Base-by-base conservation (phyloP, 2,888 invertebrate species). In the Drosophila mercatorum region DNA sequence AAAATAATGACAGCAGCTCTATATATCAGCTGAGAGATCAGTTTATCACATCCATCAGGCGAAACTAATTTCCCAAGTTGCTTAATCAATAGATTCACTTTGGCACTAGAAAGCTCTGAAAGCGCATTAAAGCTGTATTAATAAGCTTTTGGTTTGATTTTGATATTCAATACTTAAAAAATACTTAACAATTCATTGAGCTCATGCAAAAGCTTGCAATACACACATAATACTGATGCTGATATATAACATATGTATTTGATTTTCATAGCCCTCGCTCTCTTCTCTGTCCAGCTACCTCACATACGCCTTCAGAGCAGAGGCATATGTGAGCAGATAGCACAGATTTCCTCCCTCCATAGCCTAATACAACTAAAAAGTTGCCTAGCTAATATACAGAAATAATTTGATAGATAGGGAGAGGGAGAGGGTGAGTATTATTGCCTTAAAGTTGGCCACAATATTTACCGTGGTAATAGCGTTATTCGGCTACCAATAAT, bases 401-500 rank as follows among this genome's bases (percentile, higher is more conserved):
- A 46, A 22, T 12, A 22, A 6, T 10, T 11, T 36, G 5, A 11
- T 1, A 44, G 22, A 26, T 2, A 7, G 14, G 26, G 3, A 8
- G 3, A 7, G 8, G 7, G 2, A 14, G 4, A 14, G n/a, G 10
- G 17, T 17, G 17, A 10, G 28, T 28, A 26, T n/a, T 53, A 10
- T 47, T 36, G 26, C 28, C 46, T 47, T 71, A 62, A 60, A 60
- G 63, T 51, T 58, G 66, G 79, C 65, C 79, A 63, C 52, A 69
- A 65, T 60, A 75, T 60, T 65, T 60, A 59, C 68, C 61, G 26
- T 38, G 57, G 12, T 41, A 49, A 52, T 53, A 36, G 26, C 55
- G 31, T 26, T 53, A 66, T 49, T 44, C 31, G 47, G 52, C 44
- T 51, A 41, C 43, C 68, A 73, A 79, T 74, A 81, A 81, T 72